Evolutionary conservation across 1,140 invertebrate genomes (phyloP), one percentile per base, ranked within the genome.

Genomic region (Drosophila tsacasi): DNA sequence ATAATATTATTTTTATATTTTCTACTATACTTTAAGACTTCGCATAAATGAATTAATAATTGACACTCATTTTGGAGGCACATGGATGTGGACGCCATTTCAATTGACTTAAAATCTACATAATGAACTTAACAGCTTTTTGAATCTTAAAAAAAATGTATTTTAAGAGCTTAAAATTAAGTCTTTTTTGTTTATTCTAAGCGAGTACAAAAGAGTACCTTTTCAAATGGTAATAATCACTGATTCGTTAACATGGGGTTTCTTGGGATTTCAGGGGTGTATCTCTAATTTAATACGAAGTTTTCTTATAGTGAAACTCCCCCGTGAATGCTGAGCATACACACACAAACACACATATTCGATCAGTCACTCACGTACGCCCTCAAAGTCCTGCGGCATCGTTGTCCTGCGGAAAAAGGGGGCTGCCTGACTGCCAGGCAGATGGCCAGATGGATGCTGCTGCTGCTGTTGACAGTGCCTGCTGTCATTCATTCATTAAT

Each of bases 401-500:
- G n/a, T 46, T 61, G 40, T 58, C 58, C 30, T 63, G 61, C 46
- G 55, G 39, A 35, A 37, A 57, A 40, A n/a, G 50, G 59, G 37
- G 30, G 25, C 30, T 61, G 40, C 40, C 40, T 4, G 40, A 5
- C 27, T 32, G 52, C 27, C 19, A 65, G 44, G 50, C 54, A 55
- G 54, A 55, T 55, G 62, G 47, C 59, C 61, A 66, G 50, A 42
- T 66, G 47, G 55, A 47, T 57, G 50, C 54, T 55, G 75, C 46
- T 47, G 57, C 62, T 81, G 83, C 66, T 76, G 83, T 69, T 86
- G 83, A 86, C 83, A 86, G 76, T 68, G 71, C 71, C 83, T 82
- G 83, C 83, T 86, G 83, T 86, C 83, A 86, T 86, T 86, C 83
- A 86, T 86, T 86, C 83, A 86, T 86, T 86, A 86, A 86, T 86